These are phyloP conservation scores for Lepilemur septentrionalis DNA, from an alignment of 2,797 vertebrate species.

Conservation along the genomic window DNA sequence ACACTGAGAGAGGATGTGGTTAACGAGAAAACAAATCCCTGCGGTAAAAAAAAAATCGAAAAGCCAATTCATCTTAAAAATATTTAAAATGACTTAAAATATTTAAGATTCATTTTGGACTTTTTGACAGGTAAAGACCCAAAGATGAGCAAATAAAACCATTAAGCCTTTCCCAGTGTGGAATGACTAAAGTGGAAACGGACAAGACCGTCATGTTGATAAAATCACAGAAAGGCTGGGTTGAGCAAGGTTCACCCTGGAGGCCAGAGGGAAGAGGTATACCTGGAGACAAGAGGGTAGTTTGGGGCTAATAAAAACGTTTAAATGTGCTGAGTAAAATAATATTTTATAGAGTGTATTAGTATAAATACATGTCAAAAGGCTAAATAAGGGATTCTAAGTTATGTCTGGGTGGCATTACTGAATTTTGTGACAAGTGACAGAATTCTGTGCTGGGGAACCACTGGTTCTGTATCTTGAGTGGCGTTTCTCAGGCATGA, in stretches of 20 bases:
- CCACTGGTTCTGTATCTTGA: neutral
- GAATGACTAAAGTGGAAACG: neutral
- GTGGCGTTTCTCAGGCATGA: neutral
- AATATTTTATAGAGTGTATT: neutral
- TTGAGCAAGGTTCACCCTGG: neutral
- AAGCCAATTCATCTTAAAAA: neutral
- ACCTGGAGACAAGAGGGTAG: neutral
- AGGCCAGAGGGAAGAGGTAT: neutral
- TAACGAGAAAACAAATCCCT: neutral
- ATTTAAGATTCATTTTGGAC: neutral
- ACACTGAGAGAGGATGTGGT: neutral
- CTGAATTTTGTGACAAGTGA: neutral
- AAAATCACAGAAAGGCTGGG: neutral
- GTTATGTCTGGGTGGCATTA: neutral
- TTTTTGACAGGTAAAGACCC: neutral
- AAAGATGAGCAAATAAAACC: neutral
- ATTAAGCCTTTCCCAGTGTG: neutral
- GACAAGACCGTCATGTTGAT: neutral
- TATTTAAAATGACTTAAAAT: neutral
- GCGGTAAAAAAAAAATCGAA: neutral
- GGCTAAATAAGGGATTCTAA: neutral
- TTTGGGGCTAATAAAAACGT: neutral
- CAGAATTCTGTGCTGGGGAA: neutral
- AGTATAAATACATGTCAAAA: neutral
- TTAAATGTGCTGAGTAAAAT: neutral